Evolutionary conservation across 1,140 invertebrate species (phyloP).

Genomic region (Drosophila pachea): DNA sequence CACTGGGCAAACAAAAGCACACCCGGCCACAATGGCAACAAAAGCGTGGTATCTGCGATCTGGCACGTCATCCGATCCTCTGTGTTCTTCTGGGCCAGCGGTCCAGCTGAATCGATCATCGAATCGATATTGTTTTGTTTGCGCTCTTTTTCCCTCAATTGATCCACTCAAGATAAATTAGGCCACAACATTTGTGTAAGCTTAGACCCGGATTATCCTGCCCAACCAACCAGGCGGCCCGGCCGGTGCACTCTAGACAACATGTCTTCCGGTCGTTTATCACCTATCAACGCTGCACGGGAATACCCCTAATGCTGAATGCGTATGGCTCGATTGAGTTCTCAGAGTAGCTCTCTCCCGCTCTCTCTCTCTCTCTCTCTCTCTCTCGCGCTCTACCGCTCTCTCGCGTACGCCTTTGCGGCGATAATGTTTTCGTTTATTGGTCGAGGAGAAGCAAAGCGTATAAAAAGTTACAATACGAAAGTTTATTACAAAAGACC

Average conservation of each 20-base stretch:
- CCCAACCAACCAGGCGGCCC: conserved; percentile 23
- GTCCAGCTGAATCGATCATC: conserved; percentile 34
- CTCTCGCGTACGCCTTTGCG: no score
- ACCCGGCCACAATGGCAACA: conserved; percentile 59
- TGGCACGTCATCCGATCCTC: conserved; percentile 29
- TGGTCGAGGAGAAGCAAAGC: conserved; percentile 18
- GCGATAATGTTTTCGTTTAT: conserved; percentile 28
- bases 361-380: background rate
- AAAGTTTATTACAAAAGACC: conserved; percentile 70
- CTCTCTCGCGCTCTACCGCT: no score
- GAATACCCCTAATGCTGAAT: background rate
- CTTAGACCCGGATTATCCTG: conserved; percentile 56
- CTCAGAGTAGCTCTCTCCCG: conserved; percentile 5
- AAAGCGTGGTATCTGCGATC: conserved; percentile 4
- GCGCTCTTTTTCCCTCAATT: conserved; percentile 45
- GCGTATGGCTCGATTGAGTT: no score
- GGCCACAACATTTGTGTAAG: conserved; percentile 71
- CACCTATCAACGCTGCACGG: conserved; percentile 9
- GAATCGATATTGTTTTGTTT: conserved; percentile 22
- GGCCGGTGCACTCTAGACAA: conserved; percentile 38
- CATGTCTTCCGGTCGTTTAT: conserved; percentile 58
- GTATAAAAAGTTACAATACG: conserved; percentile 64
- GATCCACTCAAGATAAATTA: conserved; percentile 76
- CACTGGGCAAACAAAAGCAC: conserved; percentile 57
- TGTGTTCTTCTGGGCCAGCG: conserved; percentile 8